Evolutionary conservation across 2,888 invertebrate genomes (phyloP), one percentile per base, ranked within the genome.

Genomic region (Drosophila kanekoi): DNA sequence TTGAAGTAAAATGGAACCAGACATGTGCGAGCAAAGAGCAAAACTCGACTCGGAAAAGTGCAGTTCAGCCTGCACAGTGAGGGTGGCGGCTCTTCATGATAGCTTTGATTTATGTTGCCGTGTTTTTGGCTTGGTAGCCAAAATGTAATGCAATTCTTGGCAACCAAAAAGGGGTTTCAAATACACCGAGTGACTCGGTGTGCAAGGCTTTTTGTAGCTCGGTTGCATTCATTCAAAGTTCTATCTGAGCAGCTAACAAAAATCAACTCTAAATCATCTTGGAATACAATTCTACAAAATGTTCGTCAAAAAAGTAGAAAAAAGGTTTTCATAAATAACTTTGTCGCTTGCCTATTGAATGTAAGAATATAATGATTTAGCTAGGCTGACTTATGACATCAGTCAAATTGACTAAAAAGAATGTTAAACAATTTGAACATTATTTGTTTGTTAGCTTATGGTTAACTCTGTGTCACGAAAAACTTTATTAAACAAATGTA

Each of bases 91-190:
- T 51, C 54, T 32, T 23, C 47, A 44, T 64, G 70, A 73, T 77
- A 62, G 47, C 70, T 68, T 71, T 81, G 84, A 87, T 87, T 87
- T 81, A 87, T 80, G 49, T 5, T 53, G 47, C 5, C 61, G 14
- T 5, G 37, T 32, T 63, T 61, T 60, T 62, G 66, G 62, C 51
- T 38, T 16, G 41, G 28, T 37, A 41, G 61, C 57, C 53, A 74
- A 65, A 72, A 57, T 57, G 52, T 33, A 76, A 65, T 43, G 43
- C 52, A 58, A 70, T 63, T 56, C 18, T 9, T 68, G 53, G 33
- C 58, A 56, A 37, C 37, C 43, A 48, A 45, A 28, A 72, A n/a
- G n/a, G 18, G 3, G 35, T 56, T 43, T 35, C 14, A 28, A 8
- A 28, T 28, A 16, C 3, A 14, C 14, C 6, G 1, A 4, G 13